Evolutionary conservation across 2,888 invertebrate genomes (phyloP), one percentile per base, ranked within the genome.

Genomic region (Eupithecia tripunctaria): DNA sequence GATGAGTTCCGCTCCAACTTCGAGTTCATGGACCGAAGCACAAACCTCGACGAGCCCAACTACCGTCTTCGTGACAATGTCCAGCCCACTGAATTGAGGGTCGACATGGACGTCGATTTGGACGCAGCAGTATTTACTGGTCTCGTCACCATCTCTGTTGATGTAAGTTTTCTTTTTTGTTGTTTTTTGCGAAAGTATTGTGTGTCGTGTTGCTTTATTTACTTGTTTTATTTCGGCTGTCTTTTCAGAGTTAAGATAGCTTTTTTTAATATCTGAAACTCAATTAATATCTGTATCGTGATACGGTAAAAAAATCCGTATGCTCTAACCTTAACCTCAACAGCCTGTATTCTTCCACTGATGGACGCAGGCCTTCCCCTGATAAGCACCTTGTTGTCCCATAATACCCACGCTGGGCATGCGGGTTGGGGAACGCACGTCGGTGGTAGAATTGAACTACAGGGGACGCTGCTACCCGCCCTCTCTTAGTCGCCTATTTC

Each of bases 81-180:
- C 7, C 85, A 89, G 71, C 94, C 94, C 2, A 83, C 77, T 2
- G 71, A 83, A 5, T 73, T 90, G 15, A 71, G 80, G 18, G 86
- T 93, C 0, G 88, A 91, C 21, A 80, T 94, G 0, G 94, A 94
- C 67, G 92, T 93, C 0, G 82, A 87, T 71, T 75, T 94, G 1
- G 72, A 78, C 3, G 85, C 87, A 27, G 84, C 85, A 0, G 82
- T 86, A 21, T 90, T 94, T 70, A 82, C 85, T 73, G 94, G 94
- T 0, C 10, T 86, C 0, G 89, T 90, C 1, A 79, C 80, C 60
- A 83, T 88, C 59, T 78, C 81, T 29, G 84, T 91, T 70, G 77
- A 88, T 76, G 93, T 91, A 77, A 87, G 92, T 86, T 65, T 15
- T 18, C 1, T 14, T 56, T 2, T 56, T 25, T 1, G 12, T 25